Percentiles rank a stretch among this genome's conserved stretches.
Conservation (phyloP, 2,797 vertebrate genomes). For the Cetoscarus ocellatus region DNA sequence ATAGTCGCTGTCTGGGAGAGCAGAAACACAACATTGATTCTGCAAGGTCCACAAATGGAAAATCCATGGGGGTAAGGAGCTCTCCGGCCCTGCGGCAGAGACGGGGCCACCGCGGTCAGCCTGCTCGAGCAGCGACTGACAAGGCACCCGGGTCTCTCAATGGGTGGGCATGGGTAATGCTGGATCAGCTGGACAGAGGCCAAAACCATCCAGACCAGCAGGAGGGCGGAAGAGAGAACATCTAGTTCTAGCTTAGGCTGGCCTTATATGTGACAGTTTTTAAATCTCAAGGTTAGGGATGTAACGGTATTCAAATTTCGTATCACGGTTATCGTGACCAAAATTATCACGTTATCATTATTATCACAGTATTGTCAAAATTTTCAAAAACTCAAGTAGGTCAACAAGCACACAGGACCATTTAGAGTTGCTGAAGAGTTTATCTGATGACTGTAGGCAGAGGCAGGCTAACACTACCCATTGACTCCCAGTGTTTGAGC, state of each 20-base stretch:
- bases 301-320: too few relatives aligned
- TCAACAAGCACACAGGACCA: too few relatives aligned
- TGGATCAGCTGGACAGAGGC: constrained; percentile 54
- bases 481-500: too few relatives aligned
- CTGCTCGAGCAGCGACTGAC: constrained; percentile 64
- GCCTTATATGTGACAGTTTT: background rate
- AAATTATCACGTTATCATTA: too few relatives aligned
- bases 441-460: too few relatives aligned
- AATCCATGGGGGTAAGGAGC: constrained; percentile 83
- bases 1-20: constrained; percentile 74
- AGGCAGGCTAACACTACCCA: too few relatives aligned
- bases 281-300: too few relatives aligned
- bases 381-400: too few relatives aligned
- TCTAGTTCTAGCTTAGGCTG: background rate
- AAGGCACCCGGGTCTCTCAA: constrained; percentile 50
- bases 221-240: constrained; percentile 14
- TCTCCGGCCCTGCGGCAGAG: constrained; percentile 72
- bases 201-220: constrained; percentile 53
- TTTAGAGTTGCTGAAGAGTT: too few relatives aligned
- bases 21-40: constrained; percentile 87
- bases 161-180: constrained; percentile 32
- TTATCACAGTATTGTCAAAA: too few relatives aligned
- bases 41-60: constrained; percentile 86
- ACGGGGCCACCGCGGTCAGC: constrained; percentile 71
- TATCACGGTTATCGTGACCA: too few relatives aligned